Evolutionary conservation across 2,113 vertebrate genomes (phyloP), one percentile per base, ranked within the genome.

Genomic region (Xiphophorus maculatus): DNA sequence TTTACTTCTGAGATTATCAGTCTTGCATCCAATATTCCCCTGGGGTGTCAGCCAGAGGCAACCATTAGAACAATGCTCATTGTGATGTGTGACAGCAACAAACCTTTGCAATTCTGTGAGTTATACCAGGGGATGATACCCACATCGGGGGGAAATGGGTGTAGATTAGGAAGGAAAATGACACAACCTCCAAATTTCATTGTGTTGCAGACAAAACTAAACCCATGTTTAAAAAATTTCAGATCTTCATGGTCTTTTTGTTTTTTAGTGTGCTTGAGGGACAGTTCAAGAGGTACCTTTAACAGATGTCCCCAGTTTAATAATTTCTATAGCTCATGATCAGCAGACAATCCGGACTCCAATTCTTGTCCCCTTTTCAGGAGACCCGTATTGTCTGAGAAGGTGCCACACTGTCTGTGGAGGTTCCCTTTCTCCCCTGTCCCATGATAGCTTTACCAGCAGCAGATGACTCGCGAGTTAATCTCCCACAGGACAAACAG

Each of bases 151-250:
- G 83, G 86, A 80, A 89, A 71, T 81, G 87, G 84, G 86, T 89
- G 87, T 85, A 86, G 88, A 87, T 89, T 78, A 82, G 85, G 69
- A 79, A 87, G 74, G 91, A 87, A 93, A 92, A 90, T 91, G 84
- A 93, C 81, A 88, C 77, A 82, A 87, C 86, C 80, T 90, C 84
- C 82, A 86, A 85, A 80, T 88, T 82, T 69, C 74, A 85, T 85
- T 88, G 78, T 85, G 79, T 74, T 70, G 76, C 58, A 66, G 62
- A 77, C 66, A 78, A 85, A 83, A 85, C 29, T 27, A 54, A 73
- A 66, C 66, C 42, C 51, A 66, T 68, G 51, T 60, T 67, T 27
- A 60, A 27, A 58, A 27, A 67, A 54, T 63, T 76, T 84, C 71
- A 81, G 58, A 44, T 68, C 32, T 69, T 64, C 54, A 30, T 35